Evolutionary conservation across 2,797 vertebrate genomes (phyloP).

Genomic region (Sebastes trivittatus): DNA sequence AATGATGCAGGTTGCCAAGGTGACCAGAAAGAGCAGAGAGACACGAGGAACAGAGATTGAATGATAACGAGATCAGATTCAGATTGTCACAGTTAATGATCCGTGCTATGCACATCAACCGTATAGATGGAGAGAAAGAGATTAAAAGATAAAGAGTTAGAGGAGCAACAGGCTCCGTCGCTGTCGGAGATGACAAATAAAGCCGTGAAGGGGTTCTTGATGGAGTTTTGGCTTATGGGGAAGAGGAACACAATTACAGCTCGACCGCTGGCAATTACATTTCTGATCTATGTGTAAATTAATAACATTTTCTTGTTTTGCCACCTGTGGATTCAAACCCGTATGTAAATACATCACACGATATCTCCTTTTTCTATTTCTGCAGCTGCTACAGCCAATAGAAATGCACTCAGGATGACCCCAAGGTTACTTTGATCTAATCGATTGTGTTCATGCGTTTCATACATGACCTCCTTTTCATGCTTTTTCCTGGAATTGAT

Average conservation of each 20-base stretch:
- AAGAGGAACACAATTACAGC: neutral
- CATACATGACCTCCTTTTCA: slow-evolving; percentile 55
- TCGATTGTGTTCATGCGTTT: slow-evolving; percentile 53
- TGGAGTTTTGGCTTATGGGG: slow-evolving; percentile 19
- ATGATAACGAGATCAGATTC: slow-evolving; percentile 73
- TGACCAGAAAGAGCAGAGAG: slow-evolving; percentile 63
- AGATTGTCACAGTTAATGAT: slow-evolving; percentile 64
- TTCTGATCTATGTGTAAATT: slow-evolving; percentile 19
- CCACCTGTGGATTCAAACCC: slow-evolving; percentile 4
- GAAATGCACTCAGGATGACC: slow-evolving; percentile 13
- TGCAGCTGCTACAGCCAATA: neutral
- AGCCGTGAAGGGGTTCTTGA: slow-evolving; percentile 13
- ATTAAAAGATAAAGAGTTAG: slow-evolving; percentile 23
- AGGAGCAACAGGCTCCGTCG: neutral
- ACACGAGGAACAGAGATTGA: slow-evolving; percentile 68
- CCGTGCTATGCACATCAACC: slow-evolving; percentile 20
- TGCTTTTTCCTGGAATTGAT: slow-evolving; percentile 74
- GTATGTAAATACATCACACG: neutral
- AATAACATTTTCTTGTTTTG: slow-evolving; percentile 7
- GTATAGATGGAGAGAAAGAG: slow-evolving; percentile 37
- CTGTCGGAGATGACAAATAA: slow-evolving; percentile 11
- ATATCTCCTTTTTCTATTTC: neutral
- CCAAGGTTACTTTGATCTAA: slow-evolving; percentile 48
- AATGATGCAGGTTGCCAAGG: slow-evolving; percentile 81
- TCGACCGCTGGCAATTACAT: neutral